Evolutionary conservation across 2,797 vertebrate genomes (phyloP), one percentile per base, ranked within the genome.

Genomic region (Anas capensis): DNA sequence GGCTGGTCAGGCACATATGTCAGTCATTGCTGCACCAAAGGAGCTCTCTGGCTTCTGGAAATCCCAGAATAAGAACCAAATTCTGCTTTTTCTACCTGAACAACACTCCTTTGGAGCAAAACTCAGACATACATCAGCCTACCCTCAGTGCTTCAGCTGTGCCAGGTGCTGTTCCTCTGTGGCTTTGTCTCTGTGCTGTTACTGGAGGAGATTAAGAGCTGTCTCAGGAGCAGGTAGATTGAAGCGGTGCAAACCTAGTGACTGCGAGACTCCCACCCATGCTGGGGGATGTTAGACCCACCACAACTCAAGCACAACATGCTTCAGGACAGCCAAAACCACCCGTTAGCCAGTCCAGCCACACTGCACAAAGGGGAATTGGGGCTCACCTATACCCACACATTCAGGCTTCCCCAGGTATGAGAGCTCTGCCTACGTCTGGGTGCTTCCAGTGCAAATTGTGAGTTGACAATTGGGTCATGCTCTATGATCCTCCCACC

Each of bases 241-340:
- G 51, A 83, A 80, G 62, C 2, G 16, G 56, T 64, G 23, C 56
- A 48, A 83, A 69, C 31, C 11, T 60, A 33, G 68, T 8, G 16
- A 60, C 49, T 1, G 0, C 26, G 17, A 65, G 34, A 44, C 19
- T 23, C 75, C 51, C 33, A 70, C 38, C 21, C 46, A 17, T 21
- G 1, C 10, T 48, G 23, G 38, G 75, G 68, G 27, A 38, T 33
- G 15, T 27, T 20, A 64, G 8, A 24, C 33, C 38, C 36, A 6
- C 11, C 56, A 54, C 2, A 0, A 54, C 61, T 53, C 49, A 24
- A 36, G 19, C 2, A 4, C 36, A 42, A 49, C 0, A 9, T 2
- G 1, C 38, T 34, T 36, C 56, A 62, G 20, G 33, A 79, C 34
- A 69, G 51, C 26, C 49, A 69, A 29, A 31, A 16, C 15, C 49